These are phyloP conservation scores for Gastracanthus pulcherrimus DNA, from an alignment of 2,888 invertebrate species.

Conservation along the genomic window DNA sequence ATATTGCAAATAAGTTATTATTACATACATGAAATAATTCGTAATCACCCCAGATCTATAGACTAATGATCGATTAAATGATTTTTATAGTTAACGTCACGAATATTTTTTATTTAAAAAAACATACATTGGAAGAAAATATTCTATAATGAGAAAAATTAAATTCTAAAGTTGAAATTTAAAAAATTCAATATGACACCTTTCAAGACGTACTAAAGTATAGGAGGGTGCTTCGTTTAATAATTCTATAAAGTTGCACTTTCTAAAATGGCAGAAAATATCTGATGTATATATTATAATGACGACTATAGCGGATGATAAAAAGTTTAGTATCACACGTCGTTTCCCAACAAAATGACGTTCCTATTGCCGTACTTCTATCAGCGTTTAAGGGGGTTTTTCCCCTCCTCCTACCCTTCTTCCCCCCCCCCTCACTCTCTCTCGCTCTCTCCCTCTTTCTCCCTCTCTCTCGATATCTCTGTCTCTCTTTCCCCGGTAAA, in stretches of 20 bases:
- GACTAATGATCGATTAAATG: no score
- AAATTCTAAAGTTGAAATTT: no score
- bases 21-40: no score
- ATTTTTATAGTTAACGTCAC: no score
- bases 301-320: neutral
- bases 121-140: no score
- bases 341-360: slow-evolving; percentile 18
- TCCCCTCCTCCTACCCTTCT: no score
- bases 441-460: no score
- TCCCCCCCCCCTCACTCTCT: neutral
- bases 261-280: neutral
- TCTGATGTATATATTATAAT: neutral
- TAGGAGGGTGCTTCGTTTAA: neutral
- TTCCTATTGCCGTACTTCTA: slow-evolving; percentile 6
- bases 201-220: neutral
- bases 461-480: no score
- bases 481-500: neutral
- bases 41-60: no score
- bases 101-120: no score
- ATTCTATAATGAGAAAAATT: no score
- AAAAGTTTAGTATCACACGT: slow-evolving; percentile 6
- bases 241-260: neutral
- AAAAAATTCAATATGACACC: neutral
- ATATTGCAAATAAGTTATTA: no score
- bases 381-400: neutral